These are phyloP conservation scores for Chaetura pelagica DNA, from an alignment of 2,113 vertebrate genomes.

Conservation along the genomic window DNA sequence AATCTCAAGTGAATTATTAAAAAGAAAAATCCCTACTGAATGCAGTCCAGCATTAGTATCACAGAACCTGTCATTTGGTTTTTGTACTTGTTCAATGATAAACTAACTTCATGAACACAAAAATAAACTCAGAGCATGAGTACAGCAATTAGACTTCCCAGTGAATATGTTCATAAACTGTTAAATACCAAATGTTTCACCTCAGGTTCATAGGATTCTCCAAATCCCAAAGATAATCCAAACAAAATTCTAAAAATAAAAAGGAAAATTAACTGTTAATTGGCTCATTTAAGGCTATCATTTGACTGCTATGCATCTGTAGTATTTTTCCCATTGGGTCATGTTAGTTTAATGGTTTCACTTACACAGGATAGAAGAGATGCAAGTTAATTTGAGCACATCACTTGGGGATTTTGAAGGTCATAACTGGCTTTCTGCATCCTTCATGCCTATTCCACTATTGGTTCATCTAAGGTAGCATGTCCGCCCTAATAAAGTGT, in stretches of 20 bases:
- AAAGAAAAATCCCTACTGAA: neutral
- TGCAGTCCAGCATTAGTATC: neutral
- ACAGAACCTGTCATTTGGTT: neutral
- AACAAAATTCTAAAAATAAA: slow-evolving; percentile 5
- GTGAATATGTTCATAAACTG: neutral
- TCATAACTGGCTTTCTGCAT: neutral
- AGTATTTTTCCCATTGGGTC: neutral
- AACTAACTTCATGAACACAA: neutral
- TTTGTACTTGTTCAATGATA: neutral
- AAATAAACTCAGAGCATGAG: neutral
- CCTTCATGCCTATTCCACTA: neutral
- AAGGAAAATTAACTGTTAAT: slow-evolving; percentile 2
- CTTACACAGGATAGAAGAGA: neutral
- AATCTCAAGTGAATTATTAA: neutral
- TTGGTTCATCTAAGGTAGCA: neutral
- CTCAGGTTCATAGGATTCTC: neutral
- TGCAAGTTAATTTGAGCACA: neutral
- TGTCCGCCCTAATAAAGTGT: neutral
- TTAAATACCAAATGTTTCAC: neutral
- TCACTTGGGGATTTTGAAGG: neutral
- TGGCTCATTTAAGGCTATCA: neutral
- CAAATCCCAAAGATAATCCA: neutral
- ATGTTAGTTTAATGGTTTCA: neutral
- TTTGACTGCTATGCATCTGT: neutral
- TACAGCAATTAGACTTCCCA: neutral